Conservation (phyloP, 2,113 vertebrate species). For the Fregetta grallaria region DNA sequence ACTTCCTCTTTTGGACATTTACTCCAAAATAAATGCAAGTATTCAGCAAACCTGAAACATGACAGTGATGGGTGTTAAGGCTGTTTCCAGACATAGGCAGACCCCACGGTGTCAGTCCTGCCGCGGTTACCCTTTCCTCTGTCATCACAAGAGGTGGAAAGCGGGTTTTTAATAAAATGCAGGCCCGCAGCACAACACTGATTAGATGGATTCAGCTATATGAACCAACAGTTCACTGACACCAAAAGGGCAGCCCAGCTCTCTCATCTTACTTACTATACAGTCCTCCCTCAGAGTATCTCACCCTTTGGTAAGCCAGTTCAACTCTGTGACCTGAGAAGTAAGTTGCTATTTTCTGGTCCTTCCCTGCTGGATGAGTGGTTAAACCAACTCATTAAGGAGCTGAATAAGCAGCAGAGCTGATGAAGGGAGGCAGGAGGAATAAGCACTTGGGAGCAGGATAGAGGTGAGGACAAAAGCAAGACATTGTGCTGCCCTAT, state of each 20-base stretch:
- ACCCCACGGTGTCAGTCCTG: background rate
- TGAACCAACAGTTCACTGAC: background rate
- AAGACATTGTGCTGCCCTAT: too few species aligned
- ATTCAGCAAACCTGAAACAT: background rate
- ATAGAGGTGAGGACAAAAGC: fast-evolving
- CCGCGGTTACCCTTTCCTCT: background rate
- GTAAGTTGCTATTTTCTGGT: background rate
- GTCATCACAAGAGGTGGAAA: background rate
- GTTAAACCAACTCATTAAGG: background rate
- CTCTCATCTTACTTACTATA: too few species aligned
- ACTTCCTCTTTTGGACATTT: background rate
- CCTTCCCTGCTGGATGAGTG: background rate
- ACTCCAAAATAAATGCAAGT: background rate
- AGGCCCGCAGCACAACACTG: fast-evolving
- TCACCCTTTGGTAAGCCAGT: background rate
- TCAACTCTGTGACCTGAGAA: background rate
- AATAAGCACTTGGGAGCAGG: background rate
- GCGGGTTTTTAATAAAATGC: background rate
- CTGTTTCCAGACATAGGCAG: background rate
- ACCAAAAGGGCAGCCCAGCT: background rate
- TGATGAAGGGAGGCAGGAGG: background rate
- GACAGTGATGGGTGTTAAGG: fast-evolving
- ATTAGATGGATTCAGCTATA: background rate
- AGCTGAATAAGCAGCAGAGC: background rate
- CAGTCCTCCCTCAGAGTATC: fast-evolving